Evolutionary conservation across 2,888 invertebrate genomes (phyloP), one percentile per base, ranked within the genome.

Genomic region (Theristus sp.): DNA sequence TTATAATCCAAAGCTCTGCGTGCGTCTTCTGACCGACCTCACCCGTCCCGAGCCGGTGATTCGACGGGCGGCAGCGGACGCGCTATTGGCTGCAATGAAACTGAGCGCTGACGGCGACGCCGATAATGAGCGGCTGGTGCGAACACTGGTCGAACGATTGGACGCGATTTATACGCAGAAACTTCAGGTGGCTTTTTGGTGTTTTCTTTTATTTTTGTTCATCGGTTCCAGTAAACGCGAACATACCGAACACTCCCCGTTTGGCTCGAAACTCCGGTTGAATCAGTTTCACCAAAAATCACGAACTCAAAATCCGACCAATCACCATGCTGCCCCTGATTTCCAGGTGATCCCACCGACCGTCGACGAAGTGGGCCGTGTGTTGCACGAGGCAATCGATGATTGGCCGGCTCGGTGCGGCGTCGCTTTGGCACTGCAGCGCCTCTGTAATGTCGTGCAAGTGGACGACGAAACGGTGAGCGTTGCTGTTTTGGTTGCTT

Each of bases 391-490:
- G 69, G 84, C 84, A 67, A 81, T 87, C 60, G 96, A 98, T 77
- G 84, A 84, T 68, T 96, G 90, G 89, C 84, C 84, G 64, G 85
- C 87, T 10, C 81, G 98, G 62, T 82, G 86, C 67, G 96, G 96
- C 58, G 84, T 87, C 28, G 94, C 87, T 13, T 79, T 87, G 64
- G 86, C 87, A 13, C 79, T 94, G 63, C 63, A 64, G 47, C 58
- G n/a, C 6, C 6, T 49, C 20, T n/a, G 20, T n/a, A 6, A 10
- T 10, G 49, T 49, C 20, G n/a, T n/a, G 13, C 13, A 49, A 3
- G 24, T 6, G 13, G n/a, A 24, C 13, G 20, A 49, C 3, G n/a
- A 49, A 49, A 49, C 20, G 49, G 49, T 49, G 13, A 38, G 38
- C 17, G 38, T 38, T 6, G 17, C 17, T 38, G 10, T 13, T 38